Evolutionary conservation across 1,140 invertebrate genomes (phyloP).

Genomic region (Ditylenchus dipsaci): DNA sequence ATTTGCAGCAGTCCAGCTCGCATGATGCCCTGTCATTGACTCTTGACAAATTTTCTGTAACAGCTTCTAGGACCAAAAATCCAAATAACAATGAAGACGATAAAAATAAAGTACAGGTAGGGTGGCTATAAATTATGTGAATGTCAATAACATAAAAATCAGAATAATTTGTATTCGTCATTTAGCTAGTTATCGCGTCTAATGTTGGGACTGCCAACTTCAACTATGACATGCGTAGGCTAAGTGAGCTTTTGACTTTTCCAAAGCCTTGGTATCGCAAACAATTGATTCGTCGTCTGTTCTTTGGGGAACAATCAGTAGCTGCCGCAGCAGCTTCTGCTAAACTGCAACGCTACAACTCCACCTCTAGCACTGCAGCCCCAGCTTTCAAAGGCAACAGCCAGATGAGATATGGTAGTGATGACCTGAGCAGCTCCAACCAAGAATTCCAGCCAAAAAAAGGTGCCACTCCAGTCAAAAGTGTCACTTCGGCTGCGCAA

Average conservation of each 20-base stretch:
- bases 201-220: conserved; percentile 96
- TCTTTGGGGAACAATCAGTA: conserved; percentile 54
- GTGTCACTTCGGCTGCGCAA: not conserved
- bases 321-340: conserved; percentile 1
- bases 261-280: conserved; percentile 92
- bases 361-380: conserved; percentile 17
- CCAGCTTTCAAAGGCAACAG: not conserved
- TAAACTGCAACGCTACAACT: not conserved
- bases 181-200: conserved; percentile 41
- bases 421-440: too few relatives aligned
- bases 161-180: too few relatives aligned
- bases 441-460: too few relatives aligned
- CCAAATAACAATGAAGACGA: conserved; percentile 35
- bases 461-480: not conserved
- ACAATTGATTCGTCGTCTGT: conserved; percentile 43
- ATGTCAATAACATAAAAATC: too few relatives aligned
- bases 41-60: conserved; percentile 45
- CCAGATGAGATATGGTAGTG: too few relatives aligned
- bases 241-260: conserved; percentile 92
- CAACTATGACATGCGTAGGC: conserved; percentile 95
- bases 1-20: conserved; percentile 32
- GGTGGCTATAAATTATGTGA: too few relatives aligned
- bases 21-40: conserved; percentile 51
- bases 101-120: conserved; percentile 18
- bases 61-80: conserved; percentile 51